Percentiles rank a stretch among this genome's conserved stretches.
These are phyloP conservation scores for Enteromius unitaeniatus DNA, from an alignment of 2,797 vertebrate genomes.

Conservation along the genomic window DNA sequence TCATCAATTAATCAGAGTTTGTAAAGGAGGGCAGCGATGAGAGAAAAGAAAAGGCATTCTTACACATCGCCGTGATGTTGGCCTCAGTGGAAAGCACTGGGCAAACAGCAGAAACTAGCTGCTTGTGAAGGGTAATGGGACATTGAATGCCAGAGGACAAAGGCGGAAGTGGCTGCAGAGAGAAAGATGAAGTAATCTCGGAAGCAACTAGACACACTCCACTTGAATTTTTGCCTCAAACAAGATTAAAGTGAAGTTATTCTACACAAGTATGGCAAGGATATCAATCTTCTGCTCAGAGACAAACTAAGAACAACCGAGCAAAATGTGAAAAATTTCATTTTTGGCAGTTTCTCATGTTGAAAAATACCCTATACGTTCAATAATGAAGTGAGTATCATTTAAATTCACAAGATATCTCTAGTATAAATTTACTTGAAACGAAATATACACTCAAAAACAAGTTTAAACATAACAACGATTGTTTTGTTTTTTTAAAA, in stretches of 20 bases:
- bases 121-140: slow-evolving; percentile 88
- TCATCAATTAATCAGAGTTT: slow-evolving; percentile 59
- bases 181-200: slow-evolving; percentile 88
- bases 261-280: slow-evolving; percentile 82
- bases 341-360: neutral
- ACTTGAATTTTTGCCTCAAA: slow-evolving; percentile 85
- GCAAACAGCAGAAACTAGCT: slow-evolving; percentile 86
- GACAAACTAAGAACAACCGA: slow-evolving; percentile 66
- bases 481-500: neutral
- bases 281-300: slow-evolving; percentile 83
- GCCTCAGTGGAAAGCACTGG: slow-evolving; percentile 82
- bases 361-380: neutral
- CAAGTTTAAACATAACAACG: neutral
- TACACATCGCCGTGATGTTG: slow-evolving; percentile 68
- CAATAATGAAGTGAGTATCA: neutral
- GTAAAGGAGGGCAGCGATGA: slow-evolving; percentile 39
- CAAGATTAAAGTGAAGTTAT: slow-evolving; percentile 88
- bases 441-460: neutral
- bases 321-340: slow-evolving; percentile 27
- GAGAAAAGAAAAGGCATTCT: slow-evolving; percentile 52
- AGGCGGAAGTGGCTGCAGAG: slow-evolving; percentile 81
- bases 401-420: neutral
- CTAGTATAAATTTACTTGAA: neutral
- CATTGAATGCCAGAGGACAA: slow-evolving; percentile 85
- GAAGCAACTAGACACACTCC: slow-evolving; percentile 87